phyloP scores from a whole-genome alignment of 2,797 vertebrate species.

The Myotis findleyi region DNA sequence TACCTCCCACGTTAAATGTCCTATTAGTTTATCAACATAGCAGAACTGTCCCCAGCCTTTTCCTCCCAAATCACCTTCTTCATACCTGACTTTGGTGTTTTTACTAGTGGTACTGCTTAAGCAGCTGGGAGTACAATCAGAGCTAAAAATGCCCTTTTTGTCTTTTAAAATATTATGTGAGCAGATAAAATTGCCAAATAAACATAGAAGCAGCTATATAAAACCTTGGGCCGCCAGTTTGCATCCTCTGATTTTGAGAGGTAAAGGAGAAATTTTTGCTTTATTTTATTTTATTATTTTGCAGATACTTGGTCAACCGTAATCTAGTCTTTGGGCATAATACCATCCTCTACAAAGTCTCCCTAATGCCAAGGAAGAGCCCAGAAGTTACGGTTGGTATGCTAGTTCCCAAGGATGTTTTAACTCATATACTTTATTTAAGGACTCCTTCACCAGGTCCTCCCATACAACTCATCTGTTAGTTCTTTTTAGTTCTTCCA shows the following conservation, averaged over 20 bases:
- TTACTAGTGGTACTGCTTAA: neutral
- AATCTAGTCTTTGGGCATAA: neutral
- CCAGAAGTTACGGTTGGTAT: neutral
- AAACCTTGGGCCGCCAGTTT: neutral
- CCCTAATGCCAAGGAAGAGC: neutral
- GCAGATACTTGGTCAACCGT: neutral
- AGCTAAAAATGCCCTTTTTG: neutral
- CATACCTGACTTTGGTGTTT: neutral
- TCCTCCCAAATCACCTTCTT: neutral
- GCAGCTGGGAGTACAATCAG: neutral
- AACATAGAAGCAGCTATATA: neutral
- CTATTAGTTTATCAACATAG: neutral
- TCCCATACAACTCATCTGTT: neutral
- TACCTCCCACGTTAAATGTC: neutral
- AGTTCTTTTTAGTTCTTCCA: conserved; percentile 32
- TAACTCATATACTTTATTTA: neutral
- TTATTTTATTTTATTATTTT: neutral
- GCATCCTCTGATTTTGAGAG: neutral
- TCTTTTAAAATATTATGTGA: neutral
- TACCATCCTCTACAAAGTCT: neutral
- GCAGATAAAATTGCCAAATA: conserved; percentile 22
- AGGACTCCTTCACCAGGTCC: neutral
- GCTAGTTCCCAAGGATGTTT: neutral
- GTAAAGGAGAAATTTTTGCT: conserved; percentile 1
- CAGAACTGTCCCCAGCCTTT: neutral